Percentiles rank a stretch among this genome's conserved stretches.
These are phyloP conservation scores for Acleris holmiana DNA, from an alignment of 2,888 invertebrate genomes.

Conservation along the genomic window DNA sequence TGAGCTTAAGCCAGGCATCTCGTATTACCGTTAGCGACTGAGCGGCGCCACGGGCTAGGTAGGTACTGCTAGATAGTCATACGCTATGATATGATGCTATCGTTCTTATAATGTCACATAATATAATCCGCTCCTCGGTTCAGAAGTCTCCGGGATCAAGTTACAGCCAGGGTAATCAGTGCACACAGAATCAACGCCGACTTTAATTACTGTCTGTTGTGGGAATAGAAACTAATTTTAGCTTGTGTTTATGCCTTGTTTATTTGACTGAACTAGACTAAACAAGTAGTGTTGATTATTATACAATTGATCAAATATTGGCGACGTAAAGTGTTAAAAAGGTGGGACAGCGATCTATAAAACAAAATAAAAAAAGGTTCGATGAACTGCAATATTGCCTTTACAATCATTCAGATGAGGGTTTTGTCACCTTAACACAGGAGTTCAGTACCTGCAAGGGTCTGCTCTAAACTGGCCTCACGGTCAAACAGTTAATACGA, in stretches of 20 bases:
- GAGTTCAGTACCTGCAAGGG: too few relatives aligned
- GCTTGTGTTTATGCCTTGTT: background rate
- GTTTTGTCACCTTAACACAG: too few relatives aligned
- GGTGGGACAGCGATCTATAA: constrained; percentile 16
- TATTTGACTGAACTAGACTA: background rate
- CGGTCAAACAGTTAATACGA: too few relatives aligned
- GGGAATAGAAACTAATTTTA: background rate
- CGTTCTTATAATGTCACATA: constrained; percentile 30
- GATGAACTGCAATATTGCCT: constrained; percentile 19
- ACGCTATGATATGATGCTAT: constrained; percentile 38
- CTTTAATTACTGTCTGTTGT: constrained; percentile 14
- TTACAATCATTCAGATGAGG: too few relatives aligned
- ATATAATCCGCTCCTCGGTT: constrained; percentile 28
- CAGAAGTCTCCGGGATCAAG: constrained; percentile 16
- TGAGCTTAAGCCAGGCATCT: constrained; percentile 72
- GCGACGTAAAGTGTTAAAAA: constrained; percentile 10
- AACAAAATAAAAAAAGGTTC: constrained; percentile 19
- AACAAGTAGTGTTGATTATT: background rate
- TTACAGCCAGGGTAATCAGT: constrained; percentile 31
- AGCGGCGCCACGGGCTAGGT: constrained; percentile 65
- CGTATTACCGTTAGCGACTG: constrained; percentile 79
- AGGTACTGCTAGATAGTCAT: constrained; percentile 49
- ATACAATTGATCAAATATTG: constrained; percentile 13
- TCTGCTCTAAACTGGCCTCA: too few relatives aligned
- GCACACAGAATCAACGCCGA: constrained; percentile 2